Conservation (phyloP, 2,113 vertebrate species). For the Paramormyrops kingsleyae region DNA sequence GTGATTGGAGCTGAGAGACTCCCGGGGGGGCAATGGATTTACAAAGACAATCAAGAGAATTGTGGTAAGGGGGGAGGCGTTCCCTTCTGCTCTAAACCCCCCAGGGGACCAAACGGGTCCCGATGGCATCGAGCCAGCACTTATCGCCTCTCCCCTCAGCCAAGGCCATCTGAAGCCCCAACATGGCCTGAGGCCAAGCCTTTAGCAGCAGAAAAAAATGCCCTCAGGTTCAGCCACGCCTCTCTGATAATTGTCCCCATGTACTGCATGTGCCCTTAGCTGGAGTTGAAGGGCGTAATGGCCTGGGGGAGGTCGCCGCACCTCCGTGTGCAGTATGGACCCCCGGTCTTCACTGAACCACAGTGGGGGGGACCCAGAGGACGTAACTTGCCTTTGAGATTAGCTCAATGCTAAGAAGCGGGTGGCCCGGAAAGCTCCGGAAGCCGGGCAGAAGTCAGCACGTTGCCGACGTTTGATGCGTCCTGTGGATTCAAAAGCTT, state of each 20-base stretch:
- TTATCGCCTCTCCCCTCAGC: not conserved
- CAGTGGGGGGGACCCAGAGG: not conserved
- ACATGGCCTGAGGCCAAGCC: not conserved
- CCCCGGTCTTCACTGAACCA: not conserved
- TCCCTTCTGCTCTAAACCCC: not conserved
- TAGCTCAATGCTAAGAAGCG: not conserved
- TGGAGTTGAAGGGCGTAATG: not conserved
- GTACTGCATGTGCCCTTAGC: not conserved
- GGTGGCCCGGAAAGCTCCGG: not conserved
- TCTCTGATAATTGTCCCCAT: not conserved
- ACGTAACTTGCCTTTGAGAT: not conserved
- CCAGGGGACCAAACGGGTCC: not conserved
- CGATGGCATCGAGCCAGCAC: not conserved
- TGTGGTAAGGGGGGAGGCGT: not conserved
- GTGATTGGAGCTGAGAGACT: not conserved
- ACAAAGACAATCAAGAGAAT: not conserved
- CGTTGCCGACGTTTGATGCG: not conserved
- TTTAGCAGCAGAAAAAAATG: not conserved
- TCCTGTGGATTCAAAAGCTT: not conserved
- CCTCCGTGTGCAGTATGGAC: not conserved
- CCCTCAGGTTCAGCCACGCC: not conserved
- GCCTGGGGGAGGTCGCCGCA: not conserved
- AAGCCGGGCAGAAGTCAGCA: not conserved
- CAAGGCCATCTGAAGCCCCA: not conserved
- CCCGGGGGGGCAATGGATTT: not conserved